Conservation (phyloP, 2,113 vertebrate species). For the Struthidea cinerea region DNA sequence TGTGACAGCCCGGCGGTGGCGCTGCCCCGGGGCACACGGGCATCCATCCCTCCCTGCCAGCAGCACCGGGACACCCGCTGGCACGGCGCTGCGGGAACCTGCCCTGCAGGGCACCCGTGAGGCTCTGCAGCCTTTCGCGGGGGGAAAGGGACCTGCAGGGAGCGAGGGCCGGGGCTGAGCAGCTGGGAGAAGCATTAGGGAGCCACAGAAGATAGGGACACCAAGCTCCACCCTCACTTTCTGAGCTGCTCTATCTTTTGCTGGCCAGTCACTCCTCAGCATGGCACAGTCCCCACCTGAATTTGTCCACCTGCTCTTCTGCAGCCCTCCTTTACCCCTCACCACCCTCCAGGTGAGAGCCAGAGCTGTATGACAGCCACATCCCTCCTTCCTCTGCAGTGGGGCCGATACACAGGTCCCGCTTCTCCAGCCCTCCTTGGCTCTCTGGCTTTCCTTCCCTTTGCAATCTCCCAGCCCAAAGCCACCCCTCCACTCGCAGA, state of each 20-base stretch:
- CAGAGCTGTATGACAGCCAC: background rate
- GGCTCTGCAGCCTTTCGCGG: fast-evolving
- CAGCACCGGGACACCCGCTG: fast-evolving
- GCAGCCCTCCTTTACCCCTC: background rate
- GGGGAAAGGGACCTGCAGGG: background rate
- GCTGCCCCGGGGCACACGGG: background rate
- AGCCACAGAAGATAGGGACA: fast-evolving
- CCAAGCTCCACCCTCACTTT: background rate
- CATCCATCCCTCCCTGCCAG: background rate
- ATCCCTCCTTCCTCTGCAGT: background rate
- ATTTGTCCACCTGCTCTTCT: background rate
- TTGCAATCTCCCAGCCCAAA: background rate
- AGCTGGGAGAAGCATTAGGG: background rate
- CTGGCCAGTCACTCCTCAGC: no score
- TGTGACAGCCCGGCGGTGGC: fast-evolving
- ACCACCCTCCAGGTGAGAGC: background rate
- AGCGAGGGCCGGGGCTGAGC: fast-evolving
- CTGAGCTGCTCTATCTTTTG: background rate
- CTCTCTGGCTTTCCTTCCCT: background rate
- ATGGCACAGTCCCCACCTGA: background rate
- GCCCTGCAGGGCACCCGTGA: fast-evolving
- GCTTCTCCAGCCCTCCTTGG: background rate
- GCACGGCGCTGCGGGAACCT: background rate
- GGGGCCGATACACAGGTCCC: fast-evolving
- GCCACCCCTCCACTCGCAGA: fast-evolving